These are phyloP conservation scores for Idaea straminata DNA, from an alignment of 2,888 invertebrate species.

Conservation along the genomic window DNA sequence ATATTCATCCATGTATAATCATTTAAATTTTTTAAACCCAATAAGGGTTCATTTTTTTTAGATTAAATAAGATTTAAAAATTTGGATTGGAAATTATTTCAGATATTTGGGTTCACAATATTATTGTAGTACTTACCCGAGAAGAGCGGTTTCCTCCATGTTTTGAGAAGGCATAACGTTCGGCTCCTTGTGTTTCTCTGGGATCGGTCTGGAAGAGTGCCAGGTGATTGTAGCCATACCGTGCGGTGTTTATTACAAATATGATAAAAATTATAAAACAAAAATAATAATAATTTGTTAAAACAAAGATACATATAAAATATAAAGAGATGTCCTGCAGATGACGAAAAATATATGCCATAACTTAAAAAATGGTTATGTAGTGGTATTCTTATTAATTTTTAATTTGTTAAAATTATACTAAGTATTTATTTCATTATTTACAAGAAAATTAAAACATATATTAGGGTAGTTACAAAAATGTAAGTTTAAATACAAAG, in stretches of 20 bases:
- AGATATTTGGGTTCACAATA: background rate
- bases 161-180: conserved; percentile 85
- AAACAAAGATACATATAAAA: background rate
- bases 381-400: too few species aligned
- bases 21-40: too few species aligned
- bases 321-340: background rate
- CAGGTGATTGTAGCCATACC: conserved; percentile 41
- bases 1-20: too few species aligned
- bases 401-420: too few species aligned
- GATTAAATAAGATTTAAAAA: too few species aligned
- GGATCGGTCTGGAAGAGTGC: conserved; percentile 60
- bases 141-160: conserved; percentile 92
- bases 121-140: conserved; percentile 86
- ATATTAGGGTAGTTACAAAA: too few species aligned
- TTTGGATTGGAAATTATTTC: too few species aligned
- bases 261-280: background rate
- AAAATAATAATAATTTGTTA: background rate
- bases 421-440: too few species aligned
- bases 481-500: too few species aligned
- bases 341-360: background rate
- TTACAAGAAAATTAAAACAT: too few species aligned
- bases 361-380: too few species aligned
- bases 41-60: too few species aligned
- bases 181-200: conserved; percentile 36
- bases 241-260: background rate